A percentile compares a stretch with the other conserved stretches of the same genome.
These are phyloP conservation scores for Lycia hirtaria DNA, from an alignment of 2,888 invertebrate species.

Conservation along the genomic window DNA sequence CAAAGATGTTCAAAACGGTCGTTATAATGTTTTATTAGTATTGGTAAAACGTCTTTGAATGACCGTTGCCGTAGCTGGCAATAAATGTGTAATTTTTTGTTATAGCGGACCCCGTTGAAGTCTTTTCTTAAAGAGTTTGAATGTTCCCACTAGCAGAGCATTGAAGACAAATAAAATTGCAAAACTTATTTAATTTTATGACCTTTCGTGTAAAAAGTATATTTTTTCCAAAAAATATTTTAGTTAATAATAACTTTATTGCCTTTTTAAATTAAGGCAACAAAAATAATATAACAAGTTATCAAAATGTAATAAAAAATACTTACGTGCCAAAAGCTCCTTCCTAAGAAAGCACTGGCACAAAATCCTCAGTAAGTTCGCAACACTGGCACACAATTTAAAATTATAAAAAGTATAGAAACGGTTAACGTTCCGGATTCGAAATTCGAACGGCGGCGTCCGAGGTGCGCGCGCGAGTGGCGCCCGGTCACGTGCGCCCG, in stretches of 20 bases:
- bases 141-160: background rate
- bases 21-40: slow-evolving; percentile 12
- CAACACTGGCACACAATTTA: slow-evolving; percentile 71
- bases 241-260: background rate
- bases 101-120: slow-evolving; percentile 61
- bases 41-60: slow-evolving; percentile 16
- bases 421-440: slow-evolving; percentile 67
- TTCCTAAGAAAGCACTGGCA: slow-evolving; percentile 65
- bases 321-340: slow-evolving; percentile 59
- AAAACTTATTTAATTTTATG: background rate
- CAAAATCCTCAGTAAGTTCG: slow-evolving; percentile 77
- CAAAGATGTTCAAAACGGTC: slow-evolving; percentile 9
- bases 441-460: slow-evolving; percentile 71
- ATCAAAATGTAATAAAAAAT: slow-evolving; percentile 11
- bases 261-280: too few species aligned
- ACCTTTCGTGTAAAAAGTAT: too few species aligned
- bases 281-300: background rate
- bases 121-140: slow-evolving; percentile 62
- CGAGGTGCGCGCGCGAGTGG: slow-evolving; percentile 82
- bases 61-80: slow-evolving; percentile 16
- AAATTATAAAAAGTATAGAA: slow-evolving; percentile 55
- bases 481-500: slow-evolving; percentile 73
- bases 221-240: background rate
- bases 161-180: too few species aligned
- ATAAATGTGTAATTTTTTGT: slow-evolving; percentile 16